phyloP scores from a whole-genome alignment of 2,113 vertebrate species.

The Apistogramma diplotaenia region DNA sequence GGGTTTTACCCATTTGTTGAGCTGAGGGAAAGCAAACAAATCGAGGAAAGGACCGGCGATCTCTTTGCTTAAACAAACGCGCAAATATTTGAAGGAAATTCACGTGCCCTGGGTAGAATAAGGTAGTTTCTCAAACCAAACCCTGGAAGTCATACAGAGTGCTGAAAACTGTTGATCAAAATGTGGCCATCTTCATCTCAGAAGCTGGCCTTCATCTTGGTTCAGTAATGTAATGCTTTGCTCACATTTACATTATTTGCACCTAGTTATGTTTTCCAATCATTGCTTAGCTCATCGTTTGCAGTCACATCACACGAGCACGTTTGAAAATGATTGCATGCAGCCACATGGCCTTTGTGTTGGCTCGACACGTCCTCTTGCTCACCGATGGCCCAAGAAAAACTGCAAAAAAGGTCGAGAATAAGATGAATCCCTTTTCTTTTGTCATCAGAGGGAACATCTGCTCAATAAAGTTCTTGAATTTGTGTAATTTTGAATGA shows the following conservation, averaged over 20 bases:
- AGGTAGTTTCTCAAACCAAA: slow-evolving; percentile 5
- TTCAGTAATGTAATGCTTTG: background rate
- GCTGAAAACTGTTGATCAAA: background rate
- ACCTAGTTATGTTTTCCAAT: background rate
- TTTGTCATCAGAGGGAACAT: background rate
- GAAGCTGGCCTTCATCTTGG: background rate
- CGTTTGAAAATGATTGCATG: background rate
- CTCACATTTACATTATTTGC: background rate
- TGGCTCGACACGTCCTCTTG: background rate
- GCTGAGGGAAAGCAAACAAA: background rate
- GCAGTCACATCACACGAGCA: background rate
- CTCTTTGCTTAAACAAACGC: background rate
- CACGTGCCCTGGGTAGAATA: background rate
- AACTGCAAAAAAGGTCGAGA: too few species aligned
- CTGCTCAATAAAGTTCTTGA: background rate
- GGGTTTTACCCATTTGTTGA: background rate
- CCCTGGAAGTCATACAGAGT: background rate
- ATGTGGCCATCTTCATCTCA: background rate
- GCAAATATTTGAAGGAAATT: background rate
- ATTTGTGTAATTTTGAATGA: background rate
- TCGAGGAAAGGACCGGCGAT: background rate
- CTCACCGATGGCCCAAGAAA: background rate
- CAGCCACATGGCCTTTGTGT: background rate
- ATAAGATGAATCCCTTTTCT: background rate
- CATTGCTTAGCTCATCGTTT: background rate